Conservation (phyloP, 1,140 invertebrate species). For the Meloidogyne floridensis region DNA sequence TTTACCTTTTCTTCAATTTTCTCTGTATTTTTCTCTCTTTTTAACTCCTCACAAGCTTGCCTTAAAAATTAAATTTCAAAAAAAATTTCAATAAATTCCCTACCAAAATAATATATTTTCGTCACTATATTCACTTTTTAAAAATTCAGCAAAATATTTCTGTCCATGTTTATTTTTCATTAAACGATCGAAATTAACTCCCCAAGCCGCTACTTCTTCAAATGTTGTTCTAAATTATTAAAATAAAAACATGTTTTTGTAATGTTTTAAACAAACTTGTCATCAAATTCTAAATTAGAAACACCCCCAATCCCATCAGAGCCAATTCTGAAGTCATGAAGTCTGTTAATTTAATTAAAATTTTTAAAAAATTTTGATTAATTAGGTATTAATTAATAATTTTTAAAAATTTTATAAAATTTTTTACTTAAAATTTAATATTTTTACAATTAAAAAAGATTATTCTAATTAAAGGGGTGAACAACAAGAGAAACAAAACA, state of each 20-base stretch:
- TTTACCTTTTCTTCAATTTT: slow-evolving; percentile 83
- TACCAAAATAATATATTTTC: slow-evolving; percentile 99
- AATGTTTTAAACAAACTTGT: slow-evolving; percentile 44
- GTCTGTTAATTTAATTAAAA: background rate
- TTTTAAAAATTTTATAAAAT: too few species aligned
- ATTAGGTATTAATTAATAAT: too few species aligned
- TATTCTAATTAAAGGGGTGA: too few species aligned
- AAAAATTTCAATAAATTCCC: background rate
- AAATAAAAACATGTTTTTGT: background rate
- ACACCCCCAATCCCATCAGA: slow-evolving; percentile 33
- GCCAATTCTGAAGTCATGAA: slow-evolving; percentile 43
- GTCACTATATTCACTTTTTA: slow-evolving; percentile 96
- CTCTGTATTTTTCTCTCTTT: slow-evolving; percentile 86
- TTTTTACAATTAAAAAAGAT: too few species aligned
- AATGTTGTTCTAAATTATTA: slow-evolving; percentile 75
- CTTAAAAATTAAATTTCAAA: slow-evolving; percentile 16
- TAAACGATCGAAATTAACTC: slow-evolving; percentile 89
- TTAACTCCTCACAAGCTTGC: slow-evolving; percentile 77
- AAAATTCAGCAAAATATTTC: slow-evolving; percentile 93
- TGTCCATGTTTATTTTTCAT: slow-evolving; percentile 82
- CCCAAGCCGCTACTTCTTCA: slow-evolving; percentile 90
- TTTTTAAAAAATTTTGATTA: too few species aligned
- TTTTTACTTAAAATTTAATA: too few species aligned
- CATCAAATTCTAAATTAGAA: slow-evolving; percentile 48
- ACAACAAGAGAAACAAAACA: too few species aligned